A percentile compares a stretch with the other conserved stretches of the same genome.
phyloP scores from a whole-genome alignment of 1,140 invertebrate genomes.

The Octopus bimaculoides region DNA sequence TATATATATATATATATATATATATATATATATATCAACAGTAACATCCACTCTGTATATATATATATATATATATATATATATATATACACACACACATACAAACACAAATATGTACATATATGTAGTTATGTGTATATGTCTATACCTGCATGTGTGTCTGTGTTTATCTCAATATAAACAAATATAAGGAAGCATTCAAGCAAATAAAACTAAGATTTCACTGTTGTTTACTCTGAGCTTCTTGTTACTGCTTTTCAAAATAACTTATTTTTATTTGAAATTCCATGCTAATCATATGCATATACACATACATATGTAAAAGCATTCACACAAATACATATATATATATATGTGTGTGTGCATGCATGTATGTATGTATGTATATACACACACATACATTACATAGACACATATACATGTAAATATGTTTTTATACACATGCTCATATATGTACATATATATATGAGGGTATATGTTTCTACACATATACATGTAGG shows the following conservation, averaged over 20 bases:
- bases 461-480: too few relatives aligned
- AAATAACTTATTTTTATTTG: neutral
- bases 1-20: neutral
- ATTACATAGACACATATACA: too few relatives aligned
- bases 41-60: too few relatives aligned
- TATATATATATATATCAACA: neutral
- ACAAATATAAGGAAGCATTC: too few relatives aligned
- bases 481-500: too few relatives aligned
- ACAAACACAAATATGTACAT: neutral
- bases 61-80: slow-evolving; percentile 4
- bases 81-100: neutral
- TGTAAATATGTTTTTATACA: too few relatives aligned
- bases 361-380: neutral
- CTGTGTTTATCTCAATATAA: too few relatives aligned
- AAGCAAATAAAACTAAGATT: too few relatives aligned
- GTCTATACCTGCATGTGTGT: neutral
- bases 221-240: too few relatives aligned
- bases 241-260: too few relatives aligned
- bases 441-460: too few relatives aligned
- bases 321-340: neutral
- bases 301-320: neutral
- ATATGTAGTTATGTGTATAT: neutral
- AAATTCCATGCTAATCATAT: neutral
- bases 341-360: neutral
- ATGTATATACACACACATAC: neutral